Evolutionary conservation across 2,113 vertebrate genomes (phyloP).

Genomic region (Dipodomys spectabilis): DNA sequence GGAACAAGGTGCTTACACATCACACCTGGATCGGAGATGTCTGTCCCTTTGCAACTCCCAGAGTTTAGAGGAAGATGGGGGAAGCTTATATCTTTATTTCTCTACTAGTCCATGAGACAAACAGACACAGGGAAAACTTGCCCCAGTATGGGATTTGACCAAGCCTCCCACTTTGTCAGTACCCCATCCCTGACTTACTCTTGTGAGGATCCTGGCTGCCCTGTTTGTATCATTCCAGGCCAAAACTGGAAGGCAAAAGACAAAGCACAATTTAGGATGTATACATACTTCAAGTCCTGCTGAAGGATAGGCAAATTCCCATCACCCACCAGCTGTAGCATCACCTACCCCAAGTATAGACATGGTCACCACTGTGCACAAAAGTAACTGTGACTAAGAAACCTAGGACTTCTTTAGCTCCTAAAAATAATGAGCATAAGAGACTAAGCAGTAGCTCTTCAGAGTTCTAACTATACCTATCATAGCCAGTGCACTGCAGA

Average conservation of each 20-base stretch:
- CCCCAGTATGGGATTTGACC: background rate
- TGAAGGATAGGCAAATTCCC: background rate
- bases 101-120: background rate
- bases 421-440: background rate
- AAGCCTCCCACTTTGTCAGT: background rate
- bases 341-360: background rate
- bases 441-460: background rate
- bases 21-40: background rate
- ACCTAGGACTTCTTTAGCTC: background rate
- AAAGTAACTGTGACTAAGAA: background rate
- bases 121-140: background rate
- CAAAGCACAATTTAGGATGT: background rate
- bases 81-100: background rate
- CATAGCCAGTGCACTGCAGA: no score
- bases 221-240: slow-evolving; percentile 98
- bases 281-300: rapidly evolving
- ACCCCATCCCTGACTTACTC: slow-evolving; percentile 91
- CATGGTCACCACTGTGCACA: background rate
- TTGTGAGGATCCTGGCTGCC: slow-evolving; percentile 98
- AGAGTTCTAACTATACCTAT: background rate
- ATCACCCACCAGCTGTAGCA: background rate
- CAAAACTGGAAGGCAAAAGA: slow-evolving; percentile 92
- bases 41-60: background rate
- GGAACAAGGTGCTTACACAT: background rate
- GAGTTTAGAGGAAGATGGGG: background rate